Evolutionary conservation across 2,888 invertebrate species (phyloP), one percentile per base, ranked within the genome.

Genomic region (Epinotia nisella): DNA sequence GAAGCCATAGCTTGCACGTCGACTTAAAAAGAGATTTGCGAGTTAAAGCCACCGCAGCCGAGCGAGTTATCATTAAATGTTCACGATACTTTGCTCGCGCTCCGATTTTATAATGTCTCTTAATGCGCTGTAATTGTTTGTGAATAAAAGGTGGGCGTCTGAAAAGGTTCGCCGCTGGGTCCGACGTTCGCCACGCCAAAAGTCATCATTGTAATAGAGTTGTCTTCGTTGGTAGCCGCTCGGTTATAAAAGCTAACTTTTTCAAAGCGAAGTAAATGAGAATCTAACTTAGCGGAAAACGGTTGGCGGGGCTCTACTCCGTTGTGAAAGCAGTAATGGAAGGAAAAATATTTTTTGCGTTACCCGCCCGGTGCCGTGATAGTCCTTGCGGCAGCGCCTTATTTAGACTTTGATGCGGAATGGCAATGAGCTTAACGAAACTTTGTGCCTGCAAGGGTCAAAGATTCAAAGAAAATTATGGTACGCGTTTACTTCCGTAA

Each of bases 271-370:
- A 92, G 88, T 90, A 92, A 92, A 92, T 92, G 91, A 91, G 92
- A 91, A 90, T 89, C 87, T 89, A 91, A 92, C 92, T 90, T 85
- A 85, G 91, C 89, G 90, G 89, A 91, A 93, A 91, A 89, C 85
- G 87, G 87, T 87, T 81, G 85, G 80, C 82, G 83, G 73, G 80
- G 83, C 83, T 82, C 82, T 67, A 74, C 74, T 74, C 78, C 83
- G 81, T 83, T 86, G 83, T 78, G 83, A 83, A 83, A 86, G 84
- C 85, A 80, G 82, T 82, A 83, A 83, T 82, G 88, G 83, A 85
- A 80, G 80, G 82, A 85, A 85, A 89, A 90, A 87, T 85, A 86
- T 90, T 91, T 92, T 88, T 85, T 78, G 85, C 84, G 83, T 87
- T 88, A 87, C 86, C 86, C 84, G 83, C 83, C 83, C 82, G 86